phyloP scores from a whole-genome alignment of 35 echinoderm and acorn worm species.

The Acanthaster planci region DNA sequence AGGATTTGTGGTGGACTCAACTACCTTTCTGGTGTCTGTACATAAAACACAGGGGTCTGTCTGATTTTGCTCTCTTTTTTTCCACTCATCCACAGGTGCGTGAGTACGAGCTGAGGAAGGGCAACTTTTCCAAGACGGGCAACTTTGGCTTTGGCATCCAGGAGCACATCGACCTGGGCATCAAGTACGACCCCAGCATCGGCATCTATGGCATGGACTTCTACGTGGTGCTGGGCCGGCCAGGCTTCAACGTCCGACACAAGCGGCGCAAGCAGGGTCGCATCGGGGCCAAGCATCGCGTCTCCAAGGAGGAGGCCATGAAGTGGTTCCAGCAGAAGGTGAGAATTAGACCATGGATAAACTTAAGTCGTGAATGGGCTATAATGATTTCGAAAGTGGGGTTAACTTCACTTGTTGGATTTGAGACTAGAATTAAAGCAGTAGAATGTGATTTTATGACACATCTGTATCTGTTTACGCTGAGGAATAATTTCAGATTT shows the following conservation, averaged over 20 bases:
- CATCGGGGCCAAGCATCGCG: conserved; percentile 69
- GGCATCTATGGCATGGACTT: conserved; percentile 99
- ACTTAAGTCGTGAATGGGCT: background rate
- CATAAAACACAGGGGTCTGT: too few species aligned
- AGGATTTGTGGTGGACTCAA: too few species aligned
- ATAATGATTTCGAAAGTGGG: background rate
- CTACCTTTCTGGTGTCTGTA: too few species aligned
- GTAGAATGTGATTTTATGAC: too few species aligned
- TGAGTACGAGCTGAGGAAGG: conserved; percentile 98
- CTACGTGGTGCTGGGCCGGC: conserved; percentile 93
- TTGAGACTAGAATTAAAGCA: too few species aligned
- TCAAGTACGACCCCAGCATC: conserved; percentile 99
- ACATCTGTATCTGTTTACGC: too few species aligned
- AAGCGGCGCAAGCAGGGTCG: conserved; percentile 69
- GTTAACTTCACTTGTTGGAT: background rate
- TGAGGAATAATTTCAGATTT: too few species aligned
- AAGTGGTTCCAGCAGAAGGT: conserved; percentile 99
- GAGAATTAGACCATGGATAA: background rate
- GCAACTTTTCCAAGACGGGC: conserved; percentile 94
- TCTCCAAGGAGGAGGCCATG: conserved; percentile 94
- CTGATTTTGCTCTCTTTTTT: background rate
- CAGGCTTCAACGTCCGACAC: conserved; percentile 87
- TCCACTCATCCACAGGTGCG: conserved; percentile 80
- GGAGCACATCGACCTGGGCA: conserved; percentile 99
- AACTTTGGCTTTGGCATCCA: conserved; percentile 99